Conservation (phyloP, 2,113 vertebrate species). For the Genyomyrus donnyi region DNA sequence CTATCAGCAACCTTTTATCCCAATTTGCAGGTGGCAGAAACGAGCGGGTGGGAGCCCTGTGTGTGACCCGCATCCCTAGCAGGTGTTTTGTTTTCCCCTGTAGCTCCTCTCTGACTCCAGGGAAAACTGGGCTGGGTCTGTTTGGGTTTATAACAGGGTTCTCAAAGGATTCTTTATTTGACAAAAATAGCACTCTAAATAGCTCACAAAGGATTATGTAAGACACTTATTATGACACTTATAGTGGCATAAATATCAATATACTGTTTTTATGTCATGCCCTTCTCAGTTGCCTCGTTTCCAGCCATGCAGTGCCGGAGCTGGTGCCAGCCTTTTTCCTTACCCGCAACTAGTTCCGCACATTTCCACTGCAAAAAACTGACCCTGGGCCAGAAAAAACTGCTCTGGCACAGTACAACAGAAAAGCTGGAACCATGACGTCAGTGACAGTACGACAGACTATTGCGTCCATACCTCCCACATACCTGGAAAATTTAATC, state of each 20-base stretch:
- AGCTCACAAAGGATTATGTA: neutral
- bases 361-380: too few relatives aligned
- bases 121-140: neutral
- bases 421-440: too few relatives aligned
- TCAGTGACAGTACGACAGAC: too few relatives aligned
- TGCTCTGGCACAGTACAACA: too few relatives aligned
- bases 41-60: neutral
- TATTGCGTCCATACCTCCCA: too few relatives aligned
- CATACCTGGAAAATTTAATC: too few relatives aligned
- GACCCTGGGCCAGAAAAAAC: too few relatives aligned
- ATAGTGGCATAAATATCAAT: neutral
- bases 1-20: neutral
- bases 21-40: neutral
- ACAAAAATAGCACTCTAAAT: neutral
- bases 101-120: neutral
- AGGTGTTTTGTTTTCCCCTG: neutral
- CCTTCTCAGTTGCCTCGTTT: neutral
- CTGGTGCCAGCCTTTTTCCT: too few relatives aligned
- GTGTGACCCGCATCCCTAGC: neutral
- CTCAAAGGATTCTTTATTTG: neutral
- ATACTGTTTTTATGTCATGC: neutral
- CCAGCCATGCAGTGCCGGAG: too few relatives aligned
- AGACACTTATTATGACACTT: neutral
- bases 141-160: neutral
- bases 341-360: too few relatives aligned